A percentile compares a stretch with the other conserved stretches of the same genome.
These are phyloP conservation scores for Petrolisthes manimaculis DNA, from an alignment of 2,888 invertebrate species.

Conservation along the genomic window DNA sequence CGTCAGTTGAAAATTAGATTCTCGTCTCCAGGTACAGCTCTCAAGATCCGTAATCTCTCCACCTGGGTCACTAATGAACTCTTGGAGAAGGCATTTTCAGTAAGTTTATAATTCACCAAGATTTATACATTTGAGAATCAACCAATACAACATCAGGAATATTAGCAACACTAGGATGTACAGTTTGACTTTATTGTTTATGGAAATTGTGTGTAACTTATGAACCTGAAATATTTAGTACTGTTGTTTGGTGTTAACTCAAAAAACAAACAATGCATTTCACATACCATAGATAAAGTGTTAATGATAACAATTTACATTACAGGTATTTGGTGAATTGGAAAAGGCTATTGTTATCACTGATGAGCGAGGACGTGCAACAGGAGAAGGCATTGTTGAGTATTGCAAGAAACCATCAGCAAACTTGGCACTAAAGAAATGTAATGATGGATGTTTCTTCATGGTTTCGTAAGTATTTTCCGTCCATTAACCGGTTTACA, in stretches of 20 bases:
- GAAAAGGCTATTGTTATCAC: slow-evolving; percentile 94
- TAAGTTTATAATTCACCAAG: slow-evolving; percentile 68
- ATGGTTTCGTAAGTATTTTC: slow-evolving; percentile 79
- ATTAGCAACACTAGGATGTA: too few species aligned
- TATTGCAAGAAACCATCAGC: slow-evolving; percentile 94
- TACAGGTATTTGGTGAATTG: slow-evolving; percentile 72
- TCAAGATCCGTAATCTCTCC: slow-evolving; percentile 92
- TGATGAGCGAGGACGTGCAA: slow-evolving; percentile 94
- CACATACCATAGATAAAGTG: too few species aligned
- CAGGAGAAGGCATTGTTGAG: slow-evolving; percentile 96
- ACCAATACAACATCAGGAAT: too few species aligned
- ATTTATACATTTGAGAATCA: too few species aligned
- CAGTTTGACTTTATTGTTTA: too few species aligned
- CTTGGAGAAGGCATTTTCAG: slow-evolving; percentile 86
- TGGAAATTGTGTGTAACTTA: too few species aligned
- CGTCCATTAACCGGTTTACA: neutral
- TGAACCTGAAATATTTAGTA: too few species aligned
- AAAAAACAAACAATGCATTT: too few species aligned
- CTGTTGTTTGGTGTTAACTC: too few species aligned
- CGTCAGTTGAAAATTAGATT: slow-evolving; percentile 91
- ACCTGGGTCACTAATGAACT: slow-evolving; percentile 95
- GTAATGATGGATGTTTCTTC: slow-evolving; percentile 93
- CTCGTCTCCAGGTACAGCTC: slow-evolving; percentile 92
- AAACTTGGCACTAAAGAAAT: slow-evolving; percentile 86
- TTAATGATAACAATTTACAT: too few species aligned